phyloP scores from a whole-genome alignment of 2,113 vertebrate species.

The Murina feae region DNA sequence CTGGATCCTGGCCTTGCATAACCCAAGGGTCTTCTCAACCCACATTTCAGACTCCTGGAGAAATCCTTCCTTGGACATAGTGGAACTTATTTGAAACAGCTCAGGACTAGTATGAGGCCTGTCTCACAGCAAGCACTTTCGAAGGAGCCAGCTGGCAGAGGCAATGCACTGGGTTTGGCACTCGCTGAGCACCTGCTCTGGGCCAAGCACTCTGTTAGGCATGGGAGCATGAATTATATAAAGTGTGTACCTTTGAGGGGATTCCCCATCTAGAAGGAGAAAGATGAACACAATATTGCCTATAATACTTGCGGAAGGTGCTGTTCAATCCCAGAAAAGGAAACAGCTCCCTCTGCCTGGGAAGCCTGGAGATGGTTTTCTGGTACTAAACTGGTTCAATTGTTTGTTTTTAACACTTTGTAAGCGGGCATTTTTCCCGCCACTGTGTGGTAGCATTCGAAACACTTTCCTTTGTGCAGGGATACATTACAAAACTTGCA shows the following conservation, averaged over 20 bases:
- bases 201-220: background rate
- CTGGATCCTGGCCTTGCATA: background rate
- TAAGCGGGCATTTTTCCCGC: no score
- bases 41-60: background rate
- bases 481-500: no score
- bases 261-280: background rate
- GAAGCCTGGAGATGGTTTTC: background rate
- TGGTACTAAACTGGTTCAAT: background rate
- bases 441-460: no score
- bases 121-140: background rate
- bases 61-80: background rate
- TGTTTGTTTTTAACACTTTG: constrained; percentile 47
- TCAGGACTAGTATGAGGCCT: background rate
- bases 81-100: background rate
- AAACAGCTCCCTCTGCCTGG: constrained; percentile 51
- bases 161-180: background rate
- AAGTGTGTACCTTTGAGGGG: constrained; percentile 12
- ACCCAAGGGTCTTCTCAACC: background rate
- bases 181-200: background rate
- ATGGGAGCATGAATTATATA: background rate
- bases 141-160: background rate
- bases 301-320: background rate
- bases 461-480: no score
- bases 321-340: constrained; percentile 35
- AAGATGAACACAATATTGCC: background rate